A percentile compares a stretch with the other conserved stretches of the same genome.
Evolutionary conservation across 2,797 vertebrate species (phyloP).

Genomic region (Liparis tanakae): DNA sequence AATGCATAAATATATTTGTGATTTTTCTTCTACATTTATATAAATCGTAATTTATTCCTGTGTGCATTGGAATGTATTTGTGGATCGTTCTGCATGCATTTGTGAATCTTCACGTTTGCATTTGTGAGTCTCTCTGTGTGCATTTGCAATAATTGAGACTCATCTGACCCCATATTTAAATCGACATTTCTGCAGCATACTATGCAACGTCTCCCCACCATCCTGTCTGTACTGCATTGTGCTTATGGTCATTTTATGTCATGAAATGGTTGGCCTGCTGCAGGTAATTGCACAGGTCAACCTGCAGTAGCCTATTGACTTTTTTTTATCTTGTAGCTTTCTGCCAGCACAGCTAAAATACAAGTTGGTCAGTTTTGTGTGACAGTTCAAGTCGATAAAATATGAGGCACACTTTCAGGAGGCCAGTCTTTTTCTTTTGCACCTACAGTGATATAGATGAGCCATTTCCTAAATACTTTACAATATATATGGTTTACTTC

Average conservation of each 20-base stretch:
- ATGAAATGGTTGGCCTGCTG: slow-evolving; percentile 24
- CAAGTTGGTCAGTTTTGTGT: slow-evolving; percentile 42
- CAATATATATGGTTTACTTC: neutral
- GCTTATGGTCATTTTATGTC: slow-evolving; percentile 21
- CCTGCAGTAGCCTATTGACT: slow-evolving; percentile 37
- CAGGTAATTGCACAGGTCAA: slow-evolving; percentile 37
- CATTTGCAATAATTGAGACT: too few relatives aligned
- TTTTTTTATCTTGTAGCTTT: slow-evolving; percentile 29
- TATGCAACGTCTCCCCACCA: neutral
- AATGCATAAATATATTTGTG: too few relatives aligned
- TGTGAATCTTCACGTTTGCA: too few relatives aligned
- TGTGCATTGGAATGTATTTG: too few relatives aligned
- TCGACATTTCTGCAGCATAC: neutral
- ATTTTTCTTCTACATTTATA: too few relatives aligned
- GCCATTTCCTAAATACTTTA: slow-evolving; percentile 24
- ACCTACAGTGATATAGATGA: slow-evolving; percentile 3
- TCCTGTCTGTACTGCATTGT: slow-evolving; percentile 2
- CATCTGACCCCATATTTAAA: too few relatives aligned
- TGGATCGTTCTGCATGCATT: too few relatives aligned
- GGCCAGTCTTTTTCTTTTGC: slow-evolving; percentile 14
- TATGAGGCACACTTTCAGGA: slow-evolving; percentile 41
- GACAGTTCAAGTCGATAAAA: slow-evolving; percentile 47
- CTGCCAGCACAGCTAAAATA: slow-evolving; percentile 47
- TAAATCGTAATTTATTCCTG: too few relatives aligned
- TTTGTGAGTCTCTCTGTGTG: too few relatives aligned